Base-by-base conservation (phyloP, 2,113 vertebrate genomes). In the Strix uralensis region DNA sequence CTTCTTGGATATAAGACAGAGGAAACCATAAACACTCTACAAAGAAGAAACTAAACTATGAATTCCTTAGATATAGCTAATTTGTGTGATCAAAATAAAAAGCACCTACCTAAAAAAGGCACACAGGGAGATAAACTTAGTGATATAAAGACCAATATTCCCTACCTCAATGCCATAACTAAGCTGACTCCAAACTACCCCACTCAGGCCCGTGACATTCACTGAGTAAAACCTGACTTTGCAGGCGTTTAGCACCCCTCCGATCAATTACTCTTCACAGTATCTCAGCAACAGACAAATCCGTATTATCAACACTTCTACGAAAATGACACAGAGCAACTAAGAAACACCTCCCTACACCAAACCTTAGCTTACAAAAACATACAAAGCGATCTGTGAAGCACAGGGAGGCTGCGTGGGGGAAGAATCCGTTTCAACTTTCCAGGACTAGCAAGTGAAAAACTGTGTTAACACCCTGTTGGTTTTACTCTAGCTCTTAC, bases 371-470 rank as follows among this genome's bases (percentile, higher is more conserved):
- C 1, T 36, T 4, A 25, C 38, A 34, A 9, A 49, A 72, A 23
- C 1, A 4, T 8, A 34, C 51, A 22, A 17, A 22, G 63, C 0
- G 2, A 36, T 11, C 46, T 15, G 46, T 0, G 55, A 59, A 70
- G 55, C 65, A n/a, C 52, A 49, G 67, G 32, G 44, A 72, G 32
- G 75, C 49, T 52, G 75, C 1, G 13, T 4, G 49, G 4, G 27
- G 7, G 13, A 70, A 54, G 36, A 57, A 63, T 13, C 66, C 23
- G 15, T 7, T 66, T 42, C 66, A 69, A 0, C 46, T 32, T 55
- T 15, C 51, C 69, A 38, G 77, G 72, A 61, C 42, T 25, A 66
- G 51, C 51, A 74, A 49, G 47, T 15, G 42, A 83, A 66, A 46
- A 70, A 27, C 4, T 11, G 5, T 2, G 16, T 20, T 55, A 79